Percentiles rank a stretch among this genome's conserved stretches.
Conservation (phyloP, 2,797 vertebrate genomes). For the Pipistrellus pygmaeus region DNA sequence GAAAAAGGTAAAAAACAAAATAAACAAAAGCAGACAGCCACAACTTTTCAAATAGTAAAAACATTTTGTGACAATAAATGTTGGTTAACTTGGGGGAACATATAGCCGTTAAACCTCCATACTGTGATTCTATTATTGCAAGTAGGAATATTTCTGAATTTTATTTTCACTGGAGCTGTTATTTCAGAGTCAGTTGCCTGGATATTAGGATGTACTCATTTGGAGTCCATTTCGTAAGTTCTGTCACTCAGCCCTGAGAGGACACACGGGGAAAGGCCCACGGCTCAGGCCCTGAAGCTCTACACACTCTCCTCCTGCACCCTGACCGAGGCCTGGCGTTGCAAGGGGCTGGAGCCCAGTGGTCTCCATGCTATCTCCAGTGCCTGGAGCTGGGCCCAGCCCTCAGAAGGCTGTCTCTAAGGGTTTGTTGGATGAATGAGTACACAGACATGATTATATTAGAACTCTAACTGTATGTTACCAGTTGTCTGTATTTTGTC, state of each 20-base stretch:
- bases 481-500: not conserved
- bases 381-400: not conserved
- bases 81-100: not conserved
- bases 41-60: not conserved
- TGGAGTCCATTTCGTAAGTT: not conserved
- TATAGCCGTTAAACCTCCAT: not conserved
- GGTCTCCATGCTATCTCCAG: not conserved
- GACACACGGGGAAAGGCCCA: no score
- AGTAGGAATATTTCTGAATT: not conserved
- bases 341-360: accelerated
- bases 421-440: not conserved
- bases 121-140: not conserved
- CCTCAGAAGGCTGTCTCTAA: not conserved
- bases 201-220: not conserved
- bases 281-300: not conserved
- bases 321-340: accelerated
- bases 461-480: not conserved
- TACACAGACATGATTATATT: not conserved
- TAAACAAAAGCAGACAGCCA: no score
- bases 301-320: accelerated
- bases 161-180: not conserved
- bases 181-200: not conserved
- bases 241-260: not conserved
- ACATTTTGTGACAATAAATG: not conserved
- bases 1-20: constrained; percentile 81